Base-by-base conservation (phyloP, 2,888 invertebrate genomes). In the Xestobium rufovillosum region DNA sequence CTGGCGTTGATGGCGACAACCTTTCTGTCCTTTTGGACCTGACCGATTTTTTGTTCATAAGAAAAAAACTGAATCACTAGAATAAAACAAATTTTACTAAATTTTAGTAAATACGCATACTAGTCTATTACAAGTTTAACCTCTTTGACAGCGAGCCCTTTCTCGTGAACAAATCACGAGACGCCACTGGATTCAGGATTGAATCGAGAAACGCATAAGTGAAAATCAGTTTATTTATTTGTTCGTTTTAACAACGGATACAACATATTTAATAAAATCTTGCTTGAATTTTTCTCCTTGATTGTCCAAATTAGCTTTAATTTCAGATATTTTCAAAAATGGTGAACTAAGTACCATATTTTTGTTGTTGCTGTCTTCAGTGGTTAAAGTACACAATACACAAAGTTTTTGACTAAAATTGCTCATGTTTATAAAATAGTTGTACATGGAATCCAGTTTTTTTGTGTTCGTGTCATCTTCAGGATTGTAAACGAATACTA, bases 201-300 rank as follows among this genome's bases (percentile, higher is more conserved):
- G n/a, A 8, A n/a, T 19, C 23, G n/a, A n/a, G 23, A 19, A 19
- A 19, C n/a, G 23, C 6, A 19, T 19, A n/a, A 6, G 23, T 6
- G 6, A 8, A 19, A 6, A n/a, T n/a, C 23, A 8, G 6, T 8
- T 8, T n/a, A n/a, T 19, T 19, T 19, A 19, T 19, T 49, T 50
- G 48, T 50, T 52, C 49, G 49, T 44, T 52, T 47, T 51, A 55
- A 56, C 56, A 56, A 54, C 56, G 55, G 52, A 56, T 55, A 53
- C 53, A 56, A 31, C 14, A 8, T 14, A 12, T 14, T 31, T 14
- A 8, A 15, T 31, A 14, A 8, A 31, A 31, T 11, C 13, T 31
- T 31, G 9, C 13, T 13, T 31, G 31, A 12, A 31, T 31, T 19
- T 19, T 19, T 19, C 23, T n/a, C 23, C 23, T n/a, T 19, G 23